phyloP scores from a whole-genome alignment of 2,113 vertebrate species.

The Octodon degus region DNA sequence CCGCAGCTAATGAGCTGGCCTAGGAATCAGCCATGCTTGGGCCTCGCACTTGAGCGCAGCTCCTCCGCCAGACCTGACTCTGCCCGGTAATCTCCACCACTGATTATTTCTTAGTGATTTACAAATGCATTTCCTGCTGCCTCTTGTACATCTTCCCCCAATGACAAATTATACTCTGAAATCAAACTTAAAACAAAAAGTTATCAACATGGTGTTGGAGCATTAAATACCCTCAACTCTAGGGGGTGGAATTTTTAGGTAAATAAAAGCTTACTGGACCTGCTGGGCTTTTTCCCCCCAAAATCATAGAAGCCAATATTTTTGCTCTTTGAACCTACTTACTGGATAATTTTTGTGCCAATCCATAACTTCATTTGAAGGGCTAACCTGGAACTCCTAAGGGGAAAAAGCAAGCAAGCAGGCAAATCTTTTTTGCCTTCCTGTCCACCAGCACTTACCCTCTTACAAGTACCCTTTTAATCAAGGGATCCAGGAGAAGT shows the following conservation, averaged over 20 bases:
- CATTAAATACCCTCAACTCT: background rate
- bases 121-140: background rate
- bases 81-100: background rate
- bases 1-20: background rate
- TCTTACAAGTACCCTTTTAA: slow-evolving; percentile 74
- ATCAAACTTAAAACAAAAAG: slow-evolving; percentile 31
- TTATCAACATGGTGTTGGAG: background rate
- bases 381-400: slow-evolving; percentile 29
- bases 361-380: slow-evolving; percentile 57
- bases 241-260: background rate
- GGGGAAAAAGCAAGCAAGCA: background rate
- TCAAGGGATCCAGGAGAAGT: slow-evolving; percentile 57
- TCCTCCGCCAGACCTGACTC: background rate
- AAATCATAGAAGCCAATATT: slow-evolving; percentile 9
- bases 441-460: slow-evolving; percentile 62
- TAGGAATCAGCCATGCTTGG: background rate
- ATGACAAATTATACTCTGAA: slow-evolving; percentile 19
- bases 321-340: slow-evolving; percentile 32
- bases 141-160: background rate
- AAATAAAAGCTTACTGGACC: slow-evolving; percentile 18
- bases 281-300: background rate
- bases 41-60: background rate
- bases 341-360: slow-evolving; percentile 58
- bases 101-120: slow-evolving; percentile 6
- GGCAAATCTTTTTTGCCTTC: slow-evolving; percentile 65